Evolutionary conservation across 92 coral and sea anemone genomes (phyloP).

Genomic region (Micromussa lordhowensis): DNA sequence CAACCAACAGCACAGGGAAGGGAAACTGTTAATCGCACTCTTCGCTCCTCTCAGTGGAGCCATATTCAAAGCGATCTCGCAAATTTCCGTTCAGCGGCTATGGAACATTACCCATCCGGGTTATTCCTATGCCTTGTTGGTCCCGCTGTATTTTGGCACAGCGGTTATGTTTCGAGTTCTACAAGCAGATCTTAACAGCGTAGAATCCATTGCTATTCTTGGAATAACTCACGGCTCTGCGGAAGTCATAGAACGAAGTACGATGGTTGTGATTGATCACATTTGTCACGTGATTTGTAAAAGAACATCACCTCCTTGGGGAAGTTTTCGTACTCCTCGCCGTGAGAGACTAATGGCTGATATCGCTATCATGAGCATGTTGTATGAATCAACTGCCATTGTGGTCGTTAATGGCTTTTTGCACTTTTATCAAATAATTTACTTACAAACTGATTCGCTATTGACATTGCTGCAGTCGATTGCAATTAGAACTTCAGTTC

Average conservation of each 20-base stretch:
- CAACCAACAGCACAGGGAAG: slow-evolving; percentile 1
- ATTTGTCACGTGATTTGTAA: slow-evolving; percentile 2
- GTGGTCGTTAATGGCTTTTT: slow-evolving; percentile 33
- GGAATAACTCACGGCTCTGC: slow-evolving; percentile 21
- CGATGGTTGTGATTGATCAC: slow-evolving; percentile 19
- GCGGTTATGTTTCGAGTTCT: slow-evolving; percentile 12
- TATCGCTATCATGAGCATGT: slow-evolving; percentile 62
- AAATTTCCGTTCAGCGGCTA: slow-evolving; percentile 22
- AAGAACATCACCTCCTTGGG: slow-evolving; percentile 37
- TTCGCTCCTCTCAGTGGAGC: slow-evolving; percentile 15
- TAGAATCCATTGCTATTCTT: not conserved
- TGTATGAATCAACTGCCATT: slow-evolving; percentile 30
- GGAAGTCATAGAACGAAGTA: slow-evolving; percentile 37
- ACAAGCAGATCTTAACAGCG: slow-evolving; percentile 8
- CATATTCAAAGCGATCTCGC: slow-evolving; percentile 3
- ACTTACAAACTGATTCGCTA: not conserved
- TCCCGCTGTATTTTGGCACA: slow-evolving; percentile 2
- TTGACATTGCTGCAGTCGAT: not conserved
- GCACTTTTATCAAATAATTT: slow-evolving; percentile 9
- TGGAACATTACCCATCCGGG: slow-evolving; percentile 33
- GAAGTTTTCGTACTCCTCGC: slow-evolving; percentile 58
- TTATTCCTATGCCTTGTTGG: slow-evolving; percentile 10
- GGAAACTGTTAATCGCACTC: slow-evolving; percentile 17
- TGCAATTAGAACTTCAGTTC: slow-evolving; percentile 4
- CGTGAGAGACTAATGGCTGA: slow-evolving; percentile 54